Evolutionary conservation across 2,797 vertebrate genomes (phyloP).

Genomic region (Coranthus polyacanthus): DNA sequence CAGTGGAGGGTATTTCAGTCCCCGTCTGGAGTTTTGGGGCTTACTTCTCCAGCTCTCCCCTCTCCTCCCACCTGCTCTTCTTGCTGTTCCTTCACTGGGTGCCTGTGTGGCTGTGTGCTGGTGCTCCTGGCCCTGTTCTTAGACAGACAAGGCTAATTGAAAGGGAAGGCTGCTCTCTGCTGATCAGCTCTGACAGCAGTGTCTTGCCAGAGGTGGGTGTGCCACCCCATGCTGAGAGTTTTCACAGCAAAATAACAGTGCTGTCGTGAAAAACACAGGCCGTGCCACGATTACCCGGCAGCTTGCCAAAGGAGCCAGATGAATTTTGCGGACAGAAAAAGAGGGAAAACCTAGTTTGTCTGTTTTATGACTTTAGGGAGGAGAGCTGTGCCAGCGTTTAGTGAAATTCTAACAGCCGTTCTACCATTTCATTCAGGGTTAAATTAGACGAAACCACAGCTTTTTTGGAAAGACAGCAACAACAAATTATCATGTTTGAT

Average conservation of each 20-base stretch:
- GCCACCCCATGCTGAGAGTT: conserved; percentile 84
- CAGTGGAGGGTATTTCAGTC: conserved; percentile 81
- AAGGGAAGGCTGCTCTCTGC: conserved; percentile 84
- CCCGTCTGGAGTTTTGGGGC: conserved; percentile 79
- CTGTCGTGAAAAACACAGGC: conserved; percentile 75
- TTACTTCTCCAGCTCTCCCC: conserved; percentile 76
- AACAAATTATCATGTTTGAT: conserved; percentile 50
- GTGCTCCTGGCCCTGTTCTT: conserved; percentile 78
- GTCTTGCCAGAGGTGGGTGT: conserved; percentile 84
- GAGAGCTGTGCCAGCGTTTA: conserved; percentile 58
- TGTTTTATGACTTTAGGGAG: conserved; percentile 63
- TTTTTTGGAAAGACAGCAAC: conserved; percentile 30
- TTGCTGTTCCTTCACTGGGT: conserved; percentile 74
- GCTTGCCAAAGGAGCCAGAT: conserved; percentile 80
- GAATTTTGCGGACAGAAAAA: conserved; percentile 75
- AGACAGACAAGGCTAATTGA: conserved; percentile 86
- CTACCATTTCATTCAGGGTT: conserved; percentile 43
- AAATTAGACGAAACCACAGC: conserved; percentile 41
- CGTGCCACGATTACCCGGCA: conserved; percentile 75
- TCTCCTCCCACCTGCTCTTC: conserved; percentile 79
- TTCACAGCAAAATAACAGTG: conserved; percentile 80
- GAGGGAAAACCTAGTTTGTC: conserved; percentile 73
- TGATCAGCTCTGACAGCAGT: conserved; percentile 84
- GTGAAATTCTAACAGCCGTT: conserved; percentile 49
- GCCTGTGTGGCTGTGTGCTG: conserved; percentile 65